Conservation (phyloP, 2,888 invertebrate genomes). For the Synanthedon vespiformis region DNA sequence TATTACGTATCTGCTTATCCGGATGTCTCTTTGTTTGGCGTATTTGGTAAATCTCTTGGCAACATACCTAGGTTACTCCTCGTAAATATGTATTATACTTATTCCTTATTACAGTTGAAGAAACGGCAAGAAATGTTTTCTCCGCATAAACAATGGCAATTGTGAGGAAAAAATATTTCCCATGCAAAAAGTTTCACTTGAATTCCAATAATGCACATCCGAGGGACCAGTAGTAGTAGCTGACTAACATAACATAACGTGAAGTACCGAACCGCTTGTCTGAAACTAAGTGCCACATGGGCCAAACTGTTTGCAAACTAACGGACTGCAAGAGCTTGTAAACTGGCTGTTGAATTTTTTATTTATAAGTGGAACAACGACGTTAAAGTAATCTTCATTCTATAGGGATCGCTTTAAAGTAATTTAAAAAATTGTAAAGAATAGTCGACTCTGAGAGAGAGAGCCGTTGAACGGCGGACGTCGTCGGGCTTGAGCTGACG, state of each 20-base stretch:
- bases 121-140: too few relatives aligned
- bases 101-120: too few relatives aligned
- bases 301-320: constrained; percentile 16
- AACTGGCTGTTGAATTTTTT: too few relatives aligned
- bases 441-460: constrained; percentile 1
- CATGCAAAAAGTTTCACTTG: too few relatives aligned
- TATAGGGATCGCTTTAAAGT: constrained; percentile 3
- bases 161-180: too few relatives aligned
- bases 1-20: not conserved
- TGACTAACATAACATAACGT: constrained; percentile 6
- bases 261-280: constrained; percentile 17
- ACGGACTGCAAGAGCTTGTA: not conserved
- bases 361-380: too few relatives aligned
- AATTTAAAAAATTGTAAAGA: constrained; percentile 6
- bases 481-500: not conserved
- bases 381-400: too few relatives aligned
- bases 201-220: too few relatives aligned
- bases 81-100: too few relatives aligned
- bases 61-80: not conserved
- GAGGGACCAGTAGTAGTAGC: too few relatives aligned
- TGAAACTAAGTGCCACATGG: constrained; percentile 27
- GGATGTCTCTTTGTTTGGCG: not conserved
- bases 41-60: not conserved
- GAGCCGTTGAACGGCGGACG: not conserved
- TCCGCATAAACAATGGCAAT: too few relatives aligned